Base-by-base conservation (phyloP, 2,888 invertebrate species). In the Machimus rusticus region DNA sequence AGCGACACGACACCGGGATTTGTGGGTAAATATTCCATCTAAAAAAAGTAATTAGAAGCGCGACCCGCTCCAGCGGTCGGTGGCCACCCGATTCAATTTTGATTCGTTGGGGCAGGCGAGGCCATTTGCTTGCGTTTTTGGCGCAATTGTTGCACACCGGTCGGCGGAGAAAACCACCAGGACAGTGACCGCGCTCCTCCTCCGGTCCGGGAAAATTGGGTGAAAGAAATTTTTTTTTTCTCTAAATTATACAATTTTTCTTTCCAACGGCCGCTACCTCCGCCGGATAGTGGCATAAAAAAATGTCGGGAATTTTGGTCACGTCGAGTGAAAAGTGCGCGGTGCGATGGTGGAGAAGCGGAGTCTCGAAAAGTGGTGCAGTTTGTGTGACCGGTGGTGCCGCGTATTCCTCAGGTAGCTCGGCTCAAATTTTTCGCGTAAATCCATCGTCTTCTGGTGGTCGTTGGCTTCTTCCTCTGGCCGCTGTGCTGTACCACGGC, bases 141-240 rank as follows among this genome's bases (percentile, higher is more conserved):
- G 85, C 85, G 85, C 85, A 85, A 85, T 85, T 85, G 85, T 85
- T 85, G 85, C 85, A 85, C 74, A 74, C 43, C 31, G 81, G 55
- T 14, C 43, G 43, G 43, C 43, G 16, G 4, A 4, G 43, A 46
- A 46, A 46, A 46, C 1, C 16, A 46, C 14, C 43, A 46, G 57
- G 16, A 66, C 57, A 37, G 14, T 23, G 23, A 9, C 19, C 23
- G 66, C 28, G n/a, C 66, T 46, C 43, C 16, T 46, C 9, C 8
- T 57, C 57, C 2, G 9, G 1, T 57, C 19, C 23, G 23, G 66
- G 43, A 16, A 46, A 28, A 66, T 66, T 28, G 8, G 23, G 28
- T 23, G 66, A 39, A 66, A 19, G 37, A 57, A 9, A 37, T 82
- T 82, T 57, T 55, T 37, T 14, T 74, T 74, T 14, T 8, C 37